phyloP scores from a whole-genome alignment of 2,888 invertebrate genomes.

The Ectemnius lituratus region DNA sequence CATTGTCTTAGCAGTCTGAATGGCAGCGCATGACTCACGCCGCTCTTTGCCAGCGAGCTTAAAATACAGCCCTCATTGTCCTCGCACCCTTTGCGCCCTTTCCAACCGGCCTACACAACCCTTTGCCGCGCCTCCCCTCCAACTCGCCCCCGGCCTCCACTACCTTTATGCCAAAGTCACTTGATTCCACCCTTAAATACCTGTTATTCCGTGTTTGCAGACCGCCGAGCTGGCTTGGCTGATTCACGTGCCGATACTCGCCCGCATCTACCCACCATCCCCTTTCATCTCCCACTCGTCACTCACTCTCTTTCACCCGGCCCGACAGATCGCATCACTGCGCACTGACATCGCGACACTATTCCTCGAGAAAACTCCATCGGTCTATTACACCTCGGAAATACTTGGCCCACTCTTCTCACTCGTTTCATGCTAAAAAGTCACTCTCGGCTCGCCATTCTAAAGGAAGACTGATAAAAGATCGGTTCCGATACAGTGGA shows the following conservation, averaged over 20 bases:
- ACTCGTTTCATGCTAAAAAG: no score
- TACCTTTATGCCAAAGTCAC: background rate
- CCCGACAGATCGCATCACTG: no score
- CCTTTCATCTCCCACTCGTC: no score
- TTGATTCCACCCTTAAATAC: conserved; percentile 9
- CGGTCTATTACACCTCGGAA: no score
- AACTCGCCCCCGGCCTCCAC: background rate
- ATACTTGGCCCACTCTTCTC: no score
- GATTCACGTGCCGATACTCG: conserved; percentile 7
- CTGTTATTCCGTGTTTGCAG: background rate
- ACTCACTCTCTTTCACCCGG: no score
- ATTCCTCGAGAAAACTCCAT: no score
- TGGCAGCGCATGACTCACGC: conserved; percentile 37
- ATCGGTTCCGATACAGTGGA: no score
- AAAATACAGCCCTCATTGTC: conserved; percentile 40
- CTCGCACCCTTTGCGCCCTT: conserved; percentile 17
- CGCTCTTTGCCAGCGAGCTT: conserved; percentile 14
- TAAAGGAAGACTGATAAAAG: no score
- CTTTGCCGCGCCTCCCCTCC: background rate
- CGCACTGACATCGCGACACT: no score
- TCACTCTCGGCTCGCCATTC: no score
- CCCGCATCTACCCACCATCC: background rate
- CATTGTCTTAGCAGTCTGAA: conserved; percentile 56
- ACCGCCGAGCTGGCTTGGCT: background rate
- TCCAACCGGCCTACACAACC: background rate